Evolutionary conservation across 2,797 vertebrate genomes (phyloP), one percentile per base, ranked within the genome.

Genomic region (Oceanodroma leucorhoa): DNA sequence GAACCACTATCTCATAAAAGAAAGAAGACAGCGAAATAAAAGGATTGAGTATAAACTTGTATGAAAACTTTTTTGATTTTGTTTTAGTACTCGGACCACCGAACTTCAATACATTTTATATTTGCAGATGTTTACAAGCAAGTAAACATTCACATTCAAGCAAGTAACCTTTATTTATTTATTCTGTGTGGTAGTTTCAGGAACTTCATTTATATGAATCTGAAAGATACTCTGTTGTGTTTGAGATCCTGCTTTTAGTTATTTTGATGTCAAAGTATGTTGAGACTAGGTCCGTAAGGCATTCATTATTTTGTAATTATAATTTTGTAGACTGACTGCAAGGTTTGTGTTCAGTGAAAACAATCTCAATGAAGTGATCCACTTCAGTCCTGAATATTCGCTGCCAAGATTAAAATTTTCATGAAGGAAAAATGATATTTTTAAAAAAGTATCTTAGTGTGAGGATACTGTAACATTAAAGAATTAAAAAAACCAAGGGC

Each of bases 251-350:
- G 46, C 46, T 92, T 67, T 89, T 58, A 82, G 58, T 83, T 58
- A 90, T 91, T 97, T 93, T 97, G 66, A 91, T 97, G 88, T 95
- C 91, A 94, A 94, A 94, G 32, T 95, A 94, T 91, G 60, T 97
- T 96, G 96, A 97, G 83, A 91, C 82, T 89, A 80, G 34, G 34
- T 96, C 72, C 2, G 1, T 88, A 85, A 96, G 78, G 57, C 84
- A 91, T 92, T 96, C 34, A 88, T 94, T 95, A 93, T 92, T 95
- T 96, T 43, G 4, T 97, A 97, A 97, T 96, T 97, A 94, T 94
- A 93, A 85, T 95, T 83, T 61, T 86, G 16, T 94, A 97, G 92
- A 97, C 80, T 97, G 89, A 97, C 85, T 96, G 57, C 46, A 92
- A 92, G 53, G 51, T 69, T 92, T 96, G 19, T 84, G 15, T 92